phyloP scores from a whole-genome alignment of 2,888 invertebrate genomes.

The Nomada fabriciana region DNA sequence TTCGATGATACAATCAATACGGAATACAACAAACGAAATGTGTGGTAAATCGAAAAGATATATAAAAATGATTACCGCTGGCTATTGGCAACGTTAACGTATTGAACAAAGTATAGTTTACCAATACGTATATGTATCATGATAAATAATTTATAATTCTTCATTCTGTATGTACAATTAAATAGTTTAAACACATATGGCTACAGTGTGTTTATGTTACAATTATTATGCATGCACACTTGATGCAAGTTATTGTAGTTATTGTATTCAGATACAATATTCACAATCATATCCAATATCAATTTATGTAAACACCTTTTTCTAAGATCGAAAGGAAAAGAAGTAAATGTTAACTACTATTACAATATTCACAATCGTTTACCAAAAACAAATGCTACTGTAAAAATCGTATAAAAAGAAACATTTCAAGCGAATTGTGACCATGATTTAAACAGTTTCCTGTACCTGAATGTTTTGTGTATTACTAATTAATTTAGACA shows the following conservation, averaged over 20 bases:
- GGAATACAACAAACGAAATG: not conserved
- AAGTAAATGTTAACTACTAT: too few relatives aligned
- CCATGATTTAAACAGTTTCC: not conserved
- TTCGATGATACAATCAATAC: not conserved
- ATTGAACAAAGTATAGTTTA: conserved; percentile 2
- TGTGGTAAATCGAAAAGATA: not conserved
- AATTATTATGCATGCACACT: conserved; percentile 25
- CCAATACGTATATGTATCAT: not conserved
- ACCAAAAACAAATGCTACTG: not conserved
- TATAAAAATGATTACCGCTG: not conserved
- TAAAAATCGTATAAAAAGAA: not conserved
- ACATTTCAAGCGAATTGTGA: not conserved
- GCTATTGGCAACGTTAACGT: not conserved
- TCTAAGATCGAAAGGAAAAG: too few relatives aligned
- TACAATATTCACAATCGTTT: not conserved
- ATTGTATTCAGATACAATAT: not conserved
- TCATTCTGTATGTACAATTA: conserved; percentile 58
- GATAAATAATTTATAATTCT: conserved; percentile 41
- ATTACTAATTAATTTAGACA: not conserved
- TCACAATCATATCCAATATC: not conserved
- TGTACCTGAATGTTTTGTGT: not conserved
- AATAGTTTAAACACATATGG: conserved; percentile 48
- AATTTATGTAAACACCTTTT: too few relatives aligned
- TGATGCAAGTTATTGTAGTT: conserved; percentile 4
- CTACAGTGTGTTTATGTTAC: conserved; percentile 41